Evolutionary conservation across 1,140 invertebrate genomes (phyloP).

Genomic region (Drosophila nannoptera): DNA sequence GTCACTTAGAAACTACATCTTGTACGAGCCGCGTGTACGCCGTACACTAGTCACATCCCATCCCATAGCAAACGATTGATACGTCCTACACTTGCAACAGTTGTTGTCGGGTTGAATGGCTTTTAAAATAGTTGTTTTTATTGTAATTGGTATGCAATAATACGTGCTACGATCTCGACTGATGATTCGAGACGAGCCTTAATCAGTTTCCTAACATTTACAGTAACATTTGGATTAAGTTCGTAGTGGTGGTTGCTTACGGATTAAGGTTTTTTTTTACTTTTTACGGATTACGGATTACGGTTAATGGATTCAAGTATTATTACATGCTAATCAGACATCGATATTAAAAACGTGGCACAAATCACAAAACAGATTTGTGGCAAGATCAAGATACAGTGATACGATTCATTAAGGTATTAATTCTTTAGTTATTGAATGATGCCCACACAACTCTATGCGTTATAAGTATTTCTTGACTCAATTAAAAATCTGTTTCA

Average conservation of each 20-base stretch:
- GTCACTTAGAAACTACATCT: constrained; percentile 58
- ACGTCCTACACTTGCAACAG: constrained; percentile 11
- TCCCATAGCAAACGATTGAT: neutral
- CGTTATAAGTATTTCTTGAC: constrained; percentile 50
- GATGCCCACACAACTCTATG: constrained; percentile 23
- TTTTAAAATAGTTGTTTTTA: constrained; percentile 45
- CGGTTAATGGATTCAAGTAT: constrained; percentile 45
- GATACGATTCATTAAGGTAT: constrained; percentile 63
- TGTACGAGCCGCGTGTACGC: constrained; percentile 33
- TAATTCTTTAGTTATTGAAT: constrained; percentile 21
- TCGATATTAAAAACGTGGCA: constrained; percentile 77
- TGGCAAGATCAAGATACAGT: constrained; percentile 76
- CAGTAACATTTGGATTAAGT: constrained; percentile 57
- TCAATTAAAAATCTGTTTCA: constrained; percentile 71
- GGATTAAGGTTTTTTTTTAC: constrained; percentile 8
- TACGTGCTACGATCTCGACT: constrained; percentile 36
- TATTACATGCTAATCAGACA: constrained; percentile 75
- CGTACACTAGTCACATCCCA: constrained; percentile 22
- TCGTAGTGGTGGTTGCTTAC: constrained; percentile 54
- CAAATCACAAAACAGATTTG: constrained; percentile 76
- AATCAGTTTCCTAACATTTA: constrained; percentile 45
- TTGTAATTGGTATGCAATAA: constrained; percentile 66
- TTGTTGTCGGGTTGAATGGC: constrained; percentile 21
- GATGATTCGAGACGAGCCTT: constrained; percentile 29
- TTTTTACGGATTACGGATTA: constrained; percentile 6